Conservation (phyloP, 2,797 vertebrate species). For the Oryzias sinensis region DNA sequence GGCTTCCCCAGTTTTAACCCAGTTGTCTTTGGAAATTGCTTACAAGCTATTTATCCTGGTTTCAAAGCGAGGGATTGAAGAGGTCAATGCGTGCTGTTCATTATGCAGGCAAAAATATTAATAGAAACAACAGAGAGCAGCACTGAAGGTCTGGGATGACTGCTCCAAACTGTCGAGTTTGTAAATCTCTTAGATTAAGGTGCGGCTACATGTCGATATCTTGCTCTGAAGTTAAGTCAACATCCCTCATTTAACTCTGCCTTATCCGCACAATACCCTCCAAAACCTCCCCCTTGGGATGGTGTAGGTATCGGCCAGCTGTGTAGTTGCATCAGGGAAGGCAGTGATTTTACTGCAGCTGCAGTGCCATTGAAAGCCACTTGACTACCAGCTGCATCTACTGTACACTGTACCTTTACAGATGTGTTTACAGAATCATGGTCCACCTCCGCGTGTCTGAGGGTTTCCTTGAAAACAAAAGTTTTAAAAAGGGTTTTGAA, state of each 20-base stretch:
- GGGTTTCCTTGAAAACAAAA: slow-evolving; percentile 26
- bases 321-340: slow-evolving; percentile 52
- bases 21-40: slow-evolving; percentile 39
- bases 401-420: slow-evolving; percentile 37
- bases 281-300: slow-evolving; percentile 40
- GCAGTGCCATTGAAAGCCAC: slow-evolving; percentile 40
- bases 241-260: slow-evolving; percentile 39
- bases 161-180: slow-evolving; percentile 23
- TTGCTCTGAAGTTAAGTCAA: slow-evolving; percentile 50
- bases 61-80: slow-evolving; percentile 17
- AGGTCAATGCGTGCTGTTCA: slow-evolving; percentile 45
- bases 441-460: slow-evolving; percentile 31
- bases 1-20: slow-evolving; percentile 28
- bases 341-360: slow-evolving; percentile 53
- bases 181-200: slow-evolving; percentile 55
- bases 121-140: slow-evolving; percentile 32
- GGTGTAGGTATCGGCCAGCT: slow-evolving; percentile 45
- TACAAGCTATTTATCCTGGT: slow-evolving; percentile 22
- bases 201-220: slow-evolving; percentile 57
- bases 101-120: slow-evolving; percentile 12
- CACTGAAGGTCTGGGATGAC: slow-evolving; percentile 21
- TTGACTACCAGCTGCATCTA: slow-evolving; percentile 43
- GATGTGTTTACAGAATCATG: slow-evolving; percentile 24
- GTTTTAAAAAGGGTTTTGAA: slow-evolving; percentile 27
- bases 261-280: slow-evolving; percentile 56